These are phyloP conservation scores for Alethe castanea DNA, from an alignment of 2,113 vertebrate genomes.

Conservation along the genomic window DNA sequence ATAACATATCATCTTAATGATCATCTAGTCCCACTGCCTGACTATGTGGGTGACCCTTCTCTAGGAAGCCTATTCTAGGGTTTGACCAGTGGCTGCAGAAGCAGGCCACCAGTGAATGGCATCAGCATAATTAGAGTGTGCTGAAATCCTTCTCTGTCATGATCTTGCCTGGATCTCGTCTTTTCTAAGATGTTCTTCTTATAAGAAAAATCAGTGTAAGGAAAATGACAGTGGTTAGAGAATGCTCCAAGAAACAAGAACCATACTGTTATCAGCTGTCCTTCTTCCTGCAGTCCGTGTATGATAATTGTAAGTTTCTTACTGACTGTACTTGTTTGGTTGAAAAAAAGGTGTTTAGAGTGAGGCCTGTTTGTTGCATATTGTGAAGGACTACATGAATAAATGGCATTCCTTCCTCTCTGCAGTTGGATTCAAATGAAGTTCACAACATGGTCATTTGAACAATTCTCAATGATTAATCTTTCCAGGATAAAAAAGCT, in stretches of 20 bases:
- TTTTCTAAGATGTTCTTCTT: neutral
- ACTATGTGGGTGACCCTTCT: neutral
- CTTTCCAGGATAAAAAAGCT: neutral
- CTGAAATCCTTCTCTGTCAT: neutral
- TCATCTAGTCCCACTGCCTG: neutral
- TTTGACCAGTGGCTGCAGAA: neutral
- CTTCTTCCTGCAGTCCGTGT: neutral
- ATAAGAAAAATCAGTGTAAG: neutral
- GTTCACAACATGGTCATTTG: neutral
- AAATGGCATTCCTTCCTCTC: neutral
- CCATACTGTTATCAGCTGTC: neutral
- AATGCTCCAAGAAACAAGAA: neutral
- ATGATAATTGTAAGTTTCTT: neutral
- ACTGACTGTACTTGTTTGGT: neutral
- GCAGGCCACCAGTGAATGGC: neutral
- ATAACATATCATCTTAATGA: fast-evolving
- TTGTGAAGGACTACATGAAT: neutral
- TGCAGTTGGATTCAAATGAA: neutral
- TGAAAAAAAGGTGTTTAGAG: neutral
- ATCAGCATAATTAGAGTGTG: neutral
- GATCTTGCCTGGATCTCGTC: neutral
- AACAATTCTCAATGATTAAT: neutral
- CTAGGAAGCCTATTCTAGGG: neutral
- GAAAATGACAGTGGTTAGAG: neutral
- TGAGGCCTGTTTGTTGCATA: neutral